Evolutionary conservation across 2,797 vertebrate genomes (phyloP), one percentile per base, ranked within the genome.

Genomic region (Steatocranus sp.): DNA sequence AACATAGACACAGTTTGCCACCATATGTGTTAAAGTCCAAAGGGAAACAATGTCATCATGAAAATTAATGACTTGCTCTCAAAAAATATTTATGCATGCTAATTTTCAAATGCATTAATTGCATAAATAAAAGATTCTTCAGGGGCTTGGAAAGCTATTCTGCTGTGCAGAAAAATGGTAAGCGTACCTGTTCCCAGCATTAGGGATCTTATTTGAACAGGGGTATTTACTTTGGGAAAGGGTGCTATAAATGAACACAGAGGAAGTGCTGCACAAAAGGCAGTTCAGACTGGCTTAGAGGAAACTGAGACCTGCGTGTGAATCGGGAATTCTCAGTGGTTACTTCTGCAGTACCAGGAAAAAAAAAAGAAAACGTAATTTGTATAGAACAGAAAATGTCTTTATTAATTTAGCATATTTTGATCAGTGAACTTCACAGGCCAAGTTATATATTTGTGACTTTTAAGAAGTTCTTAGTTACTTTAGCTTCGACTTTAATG

Each of bases 191-290:
- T 91, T 91, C 85, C 80, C 66, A 86, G 58, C 49, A 83, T 90
- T 91, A 85, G 89, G 83, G 86, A 75, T 86, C 61, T 78, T 94
- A 92, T 95, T 95, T 94, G 89, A 93, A 90, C 91, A 93, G 83
- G 50, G 86, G 81, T 95, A 91, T 96, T 95, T 95, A 93, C 95
- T 94, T 87, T 91, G 86, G 86, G 85, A 94, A 89, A 90, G 86
- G 87, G 86, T 94, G 88, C 93, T 94, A 94, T 93, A 94, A 94
- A 93, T 93, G 93, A 91, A 93, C 91, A 82, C 75, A 80, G 92
- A 94, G 92, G 91, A 94, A 92, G 90, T 89, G 81, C 86, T 88
- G 87, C 88, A 93, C 89, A 93, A 92, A 94, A 91, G 91, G 89
- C 58, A 80, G 78, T 85, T 92, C 92, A 92, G 92, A 88, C 85